Conservation (phyloP, 2,113 vertebrate genomes). For the Sapajus apella region DNA sequence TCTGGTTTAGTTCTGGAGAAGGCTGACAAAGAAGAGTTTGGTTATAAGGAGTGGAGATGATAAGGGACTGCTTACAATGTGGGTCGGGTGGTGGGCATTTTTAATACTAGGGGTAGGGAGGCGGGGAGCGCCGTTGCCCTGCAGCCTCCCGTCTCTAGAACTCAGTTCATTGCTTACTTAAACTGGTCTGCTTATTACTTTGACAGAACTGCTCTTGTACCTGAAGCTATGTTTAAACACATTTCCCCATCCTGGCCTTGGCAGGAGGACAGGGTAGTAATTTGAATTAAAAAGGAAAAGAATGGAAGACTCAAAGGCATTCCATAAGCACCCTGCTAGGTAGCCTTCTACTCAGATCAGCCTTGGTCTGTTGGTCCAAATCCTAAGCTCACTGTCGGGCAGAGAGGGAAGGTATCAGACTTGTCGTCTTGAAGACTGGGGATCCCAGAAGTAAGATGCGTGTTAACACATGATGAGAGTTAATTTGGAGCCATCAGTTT, state of each 20-base stretch:
- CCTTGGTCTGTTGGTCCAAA: not conserved
- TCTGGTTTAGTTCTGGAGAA: not conserved
- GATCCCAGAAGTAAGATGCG: not conserved
- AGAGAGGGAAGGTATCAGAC: no score
- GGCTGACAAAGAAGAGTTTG: not conserved
- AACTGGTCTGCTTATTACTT: not conserved
- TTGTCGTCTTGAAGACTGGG: not conserved
- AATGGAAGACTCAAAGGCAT: not conserved
- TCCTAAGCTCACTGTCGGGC: no score
- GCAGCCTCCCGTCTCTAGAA: not conserved
- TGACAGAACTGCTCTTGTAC: not conserved
- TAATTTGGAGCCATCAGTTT: not conserved
- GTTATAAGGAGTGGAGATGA: not conserved
- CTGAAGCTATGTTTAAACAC: not conserved
- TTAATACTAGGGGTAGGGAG: no score
- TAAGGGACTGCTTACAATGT: not conserved
- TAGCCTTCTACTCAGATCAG: not conserved
- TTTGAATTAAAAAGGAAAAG: not conserved
- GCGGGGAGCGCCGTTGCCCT: no score
- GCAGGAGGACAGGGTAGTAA: not conserved
- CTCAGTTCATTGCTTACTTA: not conserved
- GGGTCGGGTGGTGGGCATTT: not conserved
- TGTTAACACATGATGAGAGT: not conserved
- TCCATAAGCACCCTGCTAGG: no score
- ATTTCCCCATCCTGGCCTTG: not conserved